Conservation (phyloP, 2,797 vertebrate species). For the Cirrhinus molitorella region DNA sequence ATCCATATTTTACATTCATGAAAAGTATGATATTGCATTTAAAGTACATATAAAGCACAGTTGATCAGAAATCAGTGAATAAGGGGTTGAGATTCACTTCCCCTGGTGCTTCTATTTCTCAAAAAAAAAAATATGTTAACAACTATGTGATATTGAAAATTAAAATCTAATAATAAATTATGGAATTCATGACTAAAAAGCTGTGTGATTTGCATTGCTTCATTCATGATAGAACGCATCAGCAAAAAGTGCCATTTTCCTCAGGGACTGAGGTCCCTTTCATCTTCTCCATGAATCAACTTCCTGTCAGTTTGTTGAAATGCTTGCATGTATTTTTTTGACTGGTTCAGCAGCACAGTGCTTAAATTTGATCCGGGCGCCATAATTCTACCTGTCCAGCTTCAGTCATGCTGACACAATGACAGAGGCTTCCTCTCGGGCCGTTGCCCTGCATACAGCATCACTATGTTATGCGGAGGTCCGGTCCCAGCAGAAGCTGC, state of each 20-base stretch:
- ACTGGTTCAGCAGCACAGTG: slow-evolving; percentile 39
- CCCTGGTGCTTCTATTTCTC: slow-evolving; percentile 62
- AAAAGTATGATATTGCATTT: slow-evolving; percentile 33
- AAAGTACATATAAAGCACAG: slow-evolving; percentile 18
- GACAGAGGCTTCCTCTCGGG: slow-evolving; percentile 41
- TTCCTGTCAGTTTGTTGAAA: slow-evolving; percentile 35
- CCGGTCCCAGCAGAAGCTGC: slow-evolving; percentile 24
- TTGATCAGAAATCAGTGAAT: slow-evolving; percentile 3
- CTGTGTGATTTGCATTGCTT: slow-evolving; percentile 49
- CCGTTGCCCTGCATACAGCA: background rate
- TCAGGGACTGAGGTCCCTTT: background rate
- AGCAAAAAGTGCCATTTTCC: slow-evolving; percentile 8
- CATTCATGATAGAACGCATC: background rate
- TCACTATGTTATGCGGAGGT: background rate
- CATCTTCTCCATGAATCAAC: slow-evolving; percentile 34
- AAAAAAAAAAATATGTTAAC: slow-evolving; percentile 42
- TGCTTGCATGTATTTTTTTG: slow-evolving; percentile 38
- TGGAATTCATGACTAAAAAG: slow-evolving; percentile 40
- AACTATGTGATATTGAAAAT: slow-evolving; percentile 45
- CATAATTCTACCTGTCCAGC: slow-evolving; percentile 18
- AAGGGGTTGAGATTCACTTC: slow-evolving; percentile 34
- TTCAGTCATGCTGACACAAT: slow-evolving; percentile 44
- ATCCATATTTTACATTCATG: slow-evolving; percentile 38
- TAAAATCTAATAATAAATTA: slow-evolving; percentile 56
- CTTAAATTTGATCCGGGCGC: slow-evolving; percentile 48